Evolutionary conservation across 1,140 invertebrate species (phyloP).

Genomic region (Alviniconcha marisindica): DNA sequence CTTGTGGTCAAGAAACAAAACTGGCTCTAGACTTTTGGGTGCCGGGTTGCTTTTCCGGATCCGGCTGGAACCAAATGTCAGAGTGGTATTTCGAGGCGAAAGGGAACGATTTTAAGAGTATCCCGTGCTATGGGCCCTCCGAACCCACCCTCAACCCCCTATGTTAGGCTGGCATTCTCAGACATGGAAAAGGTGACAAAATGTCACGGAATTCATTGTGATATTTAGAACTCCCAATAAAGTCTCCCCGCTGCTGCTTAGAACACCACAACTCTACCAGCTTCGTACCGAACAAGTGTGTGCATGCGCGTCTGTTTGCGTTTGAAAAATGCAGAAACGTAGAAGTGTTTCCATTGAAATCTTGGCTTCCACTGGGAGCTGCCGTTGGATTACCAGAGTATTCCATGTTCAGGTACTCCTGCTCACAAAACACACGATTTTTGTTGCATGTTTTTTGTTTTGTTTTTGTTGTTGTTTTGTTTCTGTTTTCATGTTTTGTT

Average conservation of each 20-base stretch:
- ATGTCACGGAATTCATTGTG: slow-evolving; percentile 49
- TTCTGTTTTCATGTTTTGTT: no score
- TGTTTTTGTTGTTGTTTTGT: no score
- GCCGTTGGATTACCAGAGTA: no score
- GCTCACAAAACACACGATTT: no score
- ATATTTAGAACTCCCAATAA: slow-evolving; percentile 48
- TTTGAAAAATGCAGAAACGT: no score
- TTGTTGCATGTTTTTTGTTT: no score
- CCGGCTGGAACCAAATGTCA: slow-evolving; percentile 42
- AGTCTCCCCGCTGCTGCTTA: slow-evolving; percentile 32
- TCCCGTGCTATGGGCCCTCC: slow-evolving; percentile 28
- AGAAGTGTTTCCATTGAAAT: no score
- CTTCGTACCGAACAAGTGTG: background rate
- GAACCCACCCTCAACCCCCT: slow-evolving; percentile 5
- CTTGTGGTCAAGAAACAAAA: slow-evolving; percentile 24
- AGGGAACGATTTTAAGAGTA: slow-evolving; percentile 40
- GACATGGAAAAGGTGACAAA: slow-evolving; percentile 52
- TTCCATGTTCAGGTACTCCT: no score
- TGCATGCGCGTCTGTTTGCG: background rate
- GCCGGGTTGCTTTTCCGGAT: slow-evolving; percentile 30
- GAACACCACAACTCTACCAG: slow-evolving; percentile 35
- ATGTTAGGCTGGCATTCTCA: slow-evolving; percentile 44
- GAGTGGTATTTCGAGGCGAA: slow-evolving; percentile 45
- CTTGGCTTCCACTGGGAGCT: no score
- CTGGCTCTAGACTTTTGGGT: slow-evolving; percentile 20